Base-by-base conservation (phyloP, 2,888 invertebrate genomes). In the Spatulosminthurus flaviceps region DNA sequence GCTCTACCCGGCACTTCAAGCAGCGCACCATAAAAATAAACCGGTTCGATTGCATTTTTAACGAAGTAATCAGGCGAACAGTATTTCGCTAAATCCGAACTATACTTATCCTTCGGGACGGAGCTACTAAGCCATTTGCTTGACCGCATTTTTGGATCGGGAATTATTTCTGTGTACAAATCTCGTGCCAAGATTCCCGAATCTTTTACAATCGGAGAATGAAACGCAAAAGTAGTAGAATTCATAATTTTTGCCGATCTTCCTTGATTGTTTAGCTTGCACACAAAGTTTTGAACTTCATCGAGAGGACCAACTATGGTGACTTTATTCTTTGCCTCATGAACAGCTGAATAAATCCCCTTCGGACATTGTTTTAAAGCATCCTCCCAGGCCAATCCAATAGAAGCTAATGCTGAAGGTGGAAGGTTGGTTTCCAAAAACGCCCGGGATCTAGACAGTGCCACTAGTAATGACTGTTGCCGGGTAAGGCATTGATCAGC, bases 401-500 rank as follows among this genome's bases (percentile, higher is more conserved):
- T 87, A 51, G 89, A 89, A 70, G 89, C 89, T 89, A 89, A 89
- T 24, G 86, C 88, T 67, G 87, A 87, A 0, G 82, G 76, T 16
- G 85, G 85, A 19, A 87, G 78, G 13, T 82, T 85, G 11, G 86
- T 86, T 2, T 87, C 86, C 73, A 86, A 82, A 7, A 88, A 86
- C 69, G 86, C 85, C 51, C 85, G 86, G 22, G 89, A 89, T 84
- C 90, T 9, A 16, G 78, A 75, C 41, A 74, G 29, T 0, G 67
- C 74, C 9, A 96, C 93, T 85, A 97, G 89, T 79, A 98, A 93
- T 0, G 97, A 93, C 89, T 98, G 97, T 88, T 97, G 97, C 0
- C 94, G 93, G 5, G 95, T 96, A 86, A 98, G 92, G 69, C 95
- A 94, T 16, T 95, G 97, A 89, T 98, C 98, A 22, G 97, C 97